Conservation (phyloP, 2,888 invertebrate genomes). For the Apodemia zela region DNA sequence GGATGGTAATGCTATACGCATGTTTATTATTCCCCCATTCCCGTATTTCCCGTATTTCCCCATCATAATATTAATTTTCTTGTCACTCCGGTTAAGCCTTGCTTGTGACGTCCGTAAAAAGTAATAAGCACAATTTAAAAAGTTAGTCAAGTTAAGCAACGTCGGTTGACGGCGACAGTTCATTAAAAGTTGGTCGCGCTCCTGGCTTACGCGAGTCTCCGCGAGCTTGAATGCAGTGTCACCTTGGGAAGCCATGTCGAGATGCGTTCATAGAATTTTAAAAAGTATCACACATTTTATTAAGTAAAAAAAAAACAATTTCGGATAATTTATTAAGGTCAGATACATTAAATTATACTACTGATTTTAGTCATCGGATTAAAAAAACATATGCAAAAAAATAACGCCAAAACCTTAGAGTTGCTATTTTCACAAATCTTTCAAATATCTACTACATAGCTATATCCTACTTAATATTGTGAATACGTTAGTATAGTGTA, state of each 20-base stretch:
- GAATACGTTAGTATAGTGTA: too few species aligned
- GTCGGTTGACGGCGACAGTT: slow-evolving; percentile 25
- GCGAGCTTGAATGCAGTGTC: neutral
- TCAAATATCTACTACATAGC: too few species aligned
- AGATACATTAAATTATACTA: too few species aligned
- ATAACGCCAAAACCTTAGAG: too few species aligned
- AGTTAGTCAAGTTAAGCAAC: slow-evolving; percentile 17
- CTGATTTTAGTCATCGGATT: too few species aligned
- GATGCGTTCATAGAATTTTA: neutral
- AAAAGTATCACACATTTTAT: neutral
- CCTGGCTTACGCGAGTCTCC: neutral
- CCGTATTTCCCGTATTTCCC: too few species aligned
- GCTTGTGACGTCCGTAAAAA: slow-evolving; percentile 12
- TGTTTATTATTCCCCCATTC: too few species aligned
- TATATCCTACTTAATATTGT: too few species aligned
- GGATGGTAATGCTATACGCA: too few species aligned
- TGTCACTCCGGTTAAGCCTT: slow-evolving; percentile 3
- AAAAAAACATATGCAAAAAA: too few species aligned
- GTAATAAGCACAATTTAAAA: slow-evolving; percentile 9
- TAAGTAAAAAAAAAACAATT: neutral
- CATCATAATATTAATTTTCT: neutral
- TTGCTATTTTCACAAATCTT: too few species aligned
- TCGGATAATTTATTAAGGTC: too few species aligned
- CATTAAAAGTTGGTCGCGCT: slow-evolving; percentile 30
- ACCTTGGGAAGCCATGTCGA: neutral